Percentiles rank a stretch among this genome's conserved stretches.
These are phyloP conservation scores for Bathybates hornii DNA, from an alignment of 2,113 vertebrate species.

Conservation along the genomic window DNA sequence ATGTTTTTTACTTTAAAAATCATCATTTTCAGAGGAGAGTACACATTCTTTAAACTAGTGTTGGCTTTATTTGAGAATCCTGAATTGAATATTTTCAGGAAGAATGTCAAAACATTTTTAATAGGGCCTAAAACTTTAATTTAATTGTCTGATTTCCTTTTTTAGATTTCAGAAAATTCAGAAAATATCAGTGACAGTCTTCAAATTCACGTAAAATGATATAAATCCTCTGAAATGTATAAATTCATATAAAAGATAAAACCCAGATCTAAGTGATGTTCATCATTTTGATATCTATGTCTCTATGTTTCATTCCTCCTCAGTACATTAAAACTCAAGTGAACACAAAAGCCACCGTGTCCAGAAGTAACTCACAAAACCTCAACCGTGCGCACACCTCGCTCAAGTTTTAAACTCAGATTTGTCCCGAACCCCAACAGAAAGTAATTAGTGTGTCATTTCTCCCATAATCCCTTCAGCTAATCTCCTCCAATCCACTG, in stretches of 20 bases:
- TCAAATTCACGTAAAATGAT: background rate
- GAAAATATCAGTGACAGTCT: background rate
- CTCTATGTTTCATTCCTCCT: background rate
- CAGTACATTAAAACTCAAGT: background rate
- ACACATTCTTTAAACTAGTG: background rate
- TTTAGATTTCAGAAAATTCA: background rate
- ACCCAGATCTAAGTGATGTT: background rate
- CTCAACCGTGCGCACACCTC: background rate
- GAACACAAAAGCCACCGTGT: background rate
- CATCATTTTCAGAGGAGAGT: background rate
- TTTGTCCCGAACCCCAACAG: slow-evolving; percentile 23
- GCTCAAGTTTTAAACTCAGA: slow-evolving; percentile 8
- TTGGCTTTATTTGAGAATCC: background rate
- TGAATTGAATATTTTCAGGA: background rate
- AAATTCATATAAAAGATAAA: background rate
- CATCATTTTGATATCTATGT: background rate
- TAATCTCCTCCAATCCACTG: slow-evolving; percentile 74
- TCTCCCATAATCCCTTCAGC: slow-evolving; percentile 54
- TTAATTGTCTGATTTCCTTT: background rate
- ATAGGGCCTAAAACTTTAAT: background rate
- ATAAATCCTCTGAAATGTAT: background rate
- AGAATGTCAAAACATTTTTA: rapidly evolving
- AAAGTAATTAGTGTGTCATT: slow-evolving; percentile 72
- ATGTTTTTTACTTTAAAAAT: background rate
- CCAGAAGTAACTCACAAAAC: background rate